Evolutionary conservation across 2,113 vertebrate species (phyloP), one percentile per base, ranked within the genome.

Genomic region (Amphiprion percula): DNA sequence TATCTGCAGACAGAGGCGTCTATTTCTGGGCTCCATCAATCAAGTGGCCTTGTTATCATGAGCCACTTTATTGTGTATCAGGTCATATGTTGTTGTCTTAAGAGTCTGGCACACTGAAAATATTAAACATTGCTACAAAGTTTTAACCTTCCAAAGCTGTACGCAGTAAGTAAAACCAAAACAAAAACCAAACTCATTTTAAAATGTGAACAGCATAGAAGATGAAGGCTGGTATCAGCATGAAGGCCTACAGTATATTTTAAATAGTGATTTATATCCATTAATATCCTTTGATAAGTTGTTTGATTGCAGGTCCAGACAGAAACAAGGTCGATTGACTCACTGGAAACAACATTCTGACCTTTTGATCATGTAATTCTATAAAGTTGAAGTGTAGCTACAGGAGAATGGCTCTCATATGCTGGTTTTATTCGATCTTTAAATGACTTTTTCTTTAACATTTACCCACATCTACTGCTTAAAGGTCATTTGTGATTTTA

Each of bases 11-110:
- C 52, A 56, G 52, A 74, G 63, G 39, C 19, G 0, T 73, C 79
- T 87, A 79, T 87, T 88, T 84, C 86, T 77, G 49, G 82, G 1
- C 41, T 74, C 56, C 61, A 62, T 75, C 55, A 81, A 19, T 86
- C 68, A 54, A 28, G 50, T 47, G 21, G 24, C 54, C 26, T 71
- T 69, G 55, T 79, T 85, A 69, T 85, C 17, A 49, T 55, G 28
- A 49, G 23, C 54, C 37, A 62, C 10, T 72, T 70, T 52, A 77
- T 71, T 80, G 58, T 74, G 10, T 65, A 49, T 79, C 70, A 74
- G 60, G 50, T 60, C 33, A 53, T 81, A 55, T 84, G 64, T 54
- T 78, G 65, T 50, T 72, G 12, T 65, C 15, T 17, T 56, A 10
- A 19, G 59, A 30, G 61, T 56, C 8, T 12, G 15, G 4, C n/a